These are phyloP conservation scores for Habroteleia sp. DNA, from an alignment of 2,888 invertebrate genomes.

Conservation along the genomic window DNA sequence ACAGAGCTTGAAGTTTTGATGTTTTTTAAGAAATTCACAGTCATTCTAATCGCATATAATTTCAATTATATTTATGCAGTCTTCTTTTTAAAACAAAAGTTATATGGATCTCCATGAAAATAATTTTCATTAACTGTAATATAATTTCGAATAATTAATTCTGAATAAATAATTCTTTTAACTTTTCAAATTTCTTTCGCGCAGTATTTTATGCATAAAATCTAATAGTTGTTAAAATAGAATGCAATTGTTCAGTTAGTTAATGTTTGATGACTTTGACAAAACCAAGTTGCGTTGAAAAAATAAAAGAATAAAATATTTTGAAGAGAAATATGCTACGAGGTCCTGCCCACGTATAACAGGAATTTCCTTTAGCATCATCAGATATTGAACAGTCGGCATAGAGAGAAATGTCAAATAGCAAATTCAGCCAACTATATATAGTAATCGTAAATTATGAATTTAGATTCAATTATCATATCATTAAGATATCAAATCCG, in stretches of 20 bases:
- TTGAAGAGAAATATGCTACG: constrained; percentile 65
- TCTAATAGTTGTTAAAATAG: no score
- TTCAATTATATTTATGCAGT: no score
- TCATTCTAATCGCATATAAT: constrained; percentile 9
- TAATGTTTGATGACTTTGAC: no score
- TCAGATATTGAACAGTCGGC: constrained; percentile 77
- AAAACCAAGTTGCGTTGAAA: constrained; percentile 65
- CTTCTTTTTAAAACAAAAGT: no score
- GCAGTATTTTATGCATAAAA: no score
- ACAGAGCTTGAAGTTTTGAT: constrained; percentile 54
- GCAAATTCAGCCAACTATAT: constrained; percentile 71
- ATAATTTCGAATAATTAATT: no score
- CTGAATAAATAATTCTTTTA: no score
- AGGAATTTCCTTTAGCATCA: constrained; percentile 71
- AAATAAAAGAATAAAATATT: constrained; percentile 66
- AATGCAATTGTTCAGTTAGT: no score
- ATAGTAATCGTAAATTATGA: constrained; percentile 72
- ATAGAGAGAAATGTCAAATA: constrained; percentile 29
- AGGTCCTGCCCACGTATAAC: constrained; percentile 74
- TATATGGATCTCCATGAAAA: no score
- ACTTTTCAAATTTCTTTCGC: no score
- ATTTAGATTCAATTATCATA: constrained; percentile 69
- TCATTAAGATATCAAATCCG: constrained; percentile 58
- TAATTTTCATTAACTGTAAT: no score
- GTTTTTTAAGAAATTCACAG: constrained; percentile 36